Evolutionary conservation across 1,140 invertebrate genomes (phyloP).

Genomic region (Pseudoatta argentina): DNA sequence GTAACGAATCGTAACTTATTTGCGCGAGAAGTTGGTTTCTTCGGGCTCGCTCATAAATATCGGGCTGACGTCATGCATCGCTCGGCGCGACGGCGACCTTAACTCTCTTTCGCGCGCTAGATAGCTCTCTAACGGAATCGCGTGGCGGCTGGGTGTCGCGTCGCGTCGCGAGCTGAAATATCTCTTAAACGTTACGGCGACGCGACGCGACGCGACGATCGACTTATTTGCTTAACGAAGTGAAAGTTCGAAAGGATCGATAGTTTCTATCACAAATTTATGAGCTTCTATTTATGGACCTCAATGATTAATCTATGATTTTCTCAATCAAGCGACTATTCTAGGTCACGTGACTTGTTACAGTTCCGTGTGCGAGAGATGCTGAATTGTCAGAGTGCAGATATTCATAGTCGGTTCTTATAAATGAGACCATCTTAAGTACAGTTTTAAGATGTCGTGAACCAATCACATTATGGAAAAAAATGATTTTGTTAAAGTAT

Average conservation of each 20-base stretch:
- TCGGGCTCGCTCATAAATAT: slow-evolving; percentile 52
- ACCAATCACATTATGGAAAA: too few species aligned
- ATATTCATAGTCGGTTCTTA: too few species aligned
- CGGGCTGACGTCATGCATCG: slow-evolving; percentile 42
- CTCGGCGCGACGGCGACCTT: slow-evolving; percentile 53
- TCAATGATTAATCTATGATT: background rate
- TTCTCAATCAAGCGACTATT: background rate
- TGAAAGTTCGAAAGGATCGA: background rate
- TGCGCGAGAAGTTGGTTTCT: slow-evolving; percentile 37
- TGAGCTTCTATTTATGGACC: background rate
- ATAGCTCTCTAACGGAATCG: slow-evolving; percentile 22
- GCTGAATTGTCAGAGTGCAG: too few species aligned
- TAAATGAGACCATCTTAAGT: too few species aligned
- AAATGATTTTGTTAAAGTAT: too few species aligned
- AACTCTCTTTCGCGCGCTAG: slow-evolving; percentile 49
- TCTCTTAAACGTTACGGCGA: slow-evolving; percentile 8
- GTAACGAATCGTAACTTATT: slow-evolving; percentile 25
- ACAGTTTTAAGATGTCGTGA: too few species aligned
- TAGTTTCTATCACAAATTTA: background rate
- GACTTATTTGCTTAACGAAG: slow-evolving; percentile 11
- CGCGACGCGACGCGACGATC: background rate
- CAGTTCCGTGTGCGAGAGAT: background rate
- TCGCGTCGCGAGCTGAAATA: slow-evolving; percentile 1
- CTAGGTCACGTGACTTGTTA: background rate
- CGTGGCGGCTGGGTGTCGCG: background rate